phyloP scores from a whole-genome alignment of 2,888 invertebrate genomes.

The Toxonevra muliebris region DNA sequence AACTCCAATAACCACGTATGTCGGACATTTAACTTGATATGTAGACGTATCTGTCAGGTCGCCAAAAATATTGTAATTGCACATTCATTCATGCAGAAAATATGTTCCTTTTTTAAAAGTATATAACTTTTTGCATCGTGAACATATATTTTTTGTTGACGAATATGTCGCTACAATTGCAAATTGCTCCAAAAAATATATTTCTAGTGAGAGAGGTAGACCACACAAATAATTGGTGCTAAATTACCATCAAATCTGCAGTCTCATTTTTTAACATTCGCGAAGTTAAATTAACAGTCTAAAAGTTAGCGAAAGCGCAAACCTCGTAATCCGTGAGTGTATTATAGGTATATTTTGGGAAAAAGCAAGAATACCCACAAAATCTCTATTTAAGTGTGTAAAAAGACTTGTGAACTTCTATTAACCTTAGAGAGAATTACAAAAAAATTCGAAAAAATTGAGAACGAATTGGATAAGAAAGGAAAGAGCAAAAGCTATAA shows the following conservation, averaged over 20 bases:
- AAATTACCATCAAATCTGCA: constrained; percentile 27
- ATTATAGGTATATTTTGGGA: constrained; percentile 29
- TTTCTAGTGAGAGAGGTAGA: constrained; percentile 25
- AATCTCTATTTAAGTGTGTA: constrained; percentile 11
- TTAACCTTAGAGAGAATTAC: constrained; percentile 16
- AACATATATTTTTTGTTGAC: constrained; percentile 10
- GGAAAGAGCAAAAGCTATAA: no score
- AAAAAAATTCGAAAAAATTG: constrained; percentile 19
- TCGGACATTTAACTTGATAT: no score
- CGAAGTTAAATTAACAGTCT: constrained; percentile 23
- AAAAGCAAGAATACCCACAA: constrained; percentile 26
- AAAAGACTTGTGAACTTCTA: constrained; percentile 19
- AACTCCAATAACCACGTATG: no score
- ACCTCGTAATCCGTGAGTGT: constrained; percentile 23
- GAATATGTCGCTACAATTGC: constrained; percentile 23
- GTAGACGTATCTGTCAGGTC: no score
- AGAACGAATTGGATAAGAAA: constrained; percentile 31
- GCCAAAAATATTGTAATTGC: no score
- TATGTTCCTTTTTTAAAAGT: no score
- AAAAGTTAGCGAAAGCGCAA: constrained; percentile 30
- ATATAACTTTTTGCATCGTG: no score
- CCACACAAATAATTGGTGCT: constrained; percentile 29
- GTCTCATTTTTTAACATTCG: constrained; percentile 24
- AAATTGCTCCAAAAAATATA: constrained; percentile 22
- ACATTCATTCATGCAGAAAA: no score